Evolutionary conservation across 2,888 invertebrate species (phyloP), one percentile per base, ranked within the genome.

Genomic region (Stegana nigrithorax): DNA sequence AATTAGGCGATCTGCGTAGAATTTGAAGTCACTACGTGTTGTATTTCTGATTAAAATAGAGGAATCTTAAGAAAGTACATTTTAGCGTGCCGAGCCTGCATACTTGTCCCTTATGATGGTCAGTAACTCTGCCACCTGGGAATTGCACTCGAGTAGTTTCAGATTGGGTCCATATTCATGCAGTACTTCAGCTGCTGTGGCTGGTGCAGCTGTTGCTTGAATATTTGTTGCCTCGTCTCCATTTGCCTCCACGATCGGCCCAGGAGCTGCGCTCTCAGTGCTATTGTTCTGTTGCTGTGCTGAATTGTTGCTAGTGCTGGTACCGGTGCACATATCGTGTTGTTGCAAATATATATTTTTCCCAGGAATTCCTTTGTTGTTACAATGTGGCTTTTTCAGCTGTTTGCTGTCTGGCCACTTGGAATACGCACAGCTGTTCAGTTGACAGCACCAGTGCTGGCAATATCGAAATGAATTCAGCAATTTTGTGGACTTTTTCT

Each of bases 1-100:
- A 80, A 99, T 99, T 85, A 99, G 87, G 69, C 99, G 91, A 85
- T 99, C 99, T 0, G 98, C 98, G 85, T 96, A 98, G 87, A 99
- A 99, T 84, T 98, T 97, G 84, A 99, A 99, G 86, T 99, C 98
- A 87, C 94, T 96, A 72, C 97, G 89, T 2, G 92, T 88, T 23
- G 97, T 98, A 75, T 93, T 94, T 84, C 98, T 98, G 83, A 6
- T 6, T 5, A 14, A 17, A 14, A 39, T 8, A 14, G 5, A 14
- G 53, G 39, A 14, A 29, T 63, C 59, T 59, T 50, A 55, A 39
- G 23, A 32, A 56, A n/a, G 47, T 7, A 53, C 17, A 39, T 55
- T 29, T 44, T 29, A 6, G 21, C 25, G 23, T 19, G 42, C n/a
- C n/a, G n/a, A n/a, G n/a, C n/a, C n/a, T 39, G 39, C 89, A 88